Evolutionary conservation across 2,113 vertebrate species (phyloP).

Genomic region (Halcyon malimbica): DNA sequence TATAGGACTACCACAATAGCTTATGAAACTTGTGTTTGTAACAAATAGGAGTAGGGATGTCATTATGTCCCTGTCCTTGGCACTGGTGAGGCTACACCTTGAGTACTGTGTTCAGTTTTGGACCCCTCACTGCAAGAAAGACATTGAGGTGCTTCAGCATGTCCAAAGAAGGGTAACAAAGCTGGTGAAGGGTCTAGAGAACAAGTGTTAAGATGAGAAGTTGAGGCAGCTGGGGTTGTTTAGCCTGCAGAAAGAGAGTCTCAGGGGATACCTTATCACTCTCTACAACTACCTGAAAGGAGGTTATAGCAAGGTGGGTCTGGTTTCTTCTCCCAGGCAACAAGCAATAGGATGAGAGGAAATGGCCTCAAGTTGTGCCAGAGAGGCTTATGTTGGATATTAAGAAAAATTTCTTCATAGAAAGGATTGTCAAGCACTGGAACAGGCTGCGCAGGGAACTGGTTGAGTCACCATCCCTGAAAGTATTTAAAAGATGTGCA

Average conservation of each 20-base stretch:
- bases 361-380: neutral
- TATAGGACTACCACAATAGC: neutral
- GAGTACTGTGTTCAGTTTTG: neutral
- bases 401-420: neutral
- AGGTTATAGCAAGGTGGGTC: neutral
- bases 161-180: too few species aligned
- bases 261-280: neutral
- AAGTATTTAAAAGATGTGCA: neutral
- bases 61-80: neutral
- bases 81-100: neutral
- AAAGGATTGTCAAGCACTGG: neutral
- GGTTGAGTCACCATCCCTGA: too few species aligned
- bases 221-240: neutral
- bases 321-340: neutral
- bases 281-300: neutral
- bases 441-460: neutral
- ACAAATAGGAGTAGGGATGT: neutral
- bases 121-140: neutral
- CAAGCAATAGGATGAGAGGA: neutral
- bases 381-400: neutral
- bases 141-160: too few species aligned
- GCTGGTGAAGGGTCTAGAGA: too few species aligned
- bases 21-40: neutral
- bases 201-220: too few species aligned
- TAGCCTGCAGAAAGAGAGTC: neutral